Base-by-base conservation (phyloP, 2,888 invertebrate genomes). In the Cataglyphis cursor region DNA sequence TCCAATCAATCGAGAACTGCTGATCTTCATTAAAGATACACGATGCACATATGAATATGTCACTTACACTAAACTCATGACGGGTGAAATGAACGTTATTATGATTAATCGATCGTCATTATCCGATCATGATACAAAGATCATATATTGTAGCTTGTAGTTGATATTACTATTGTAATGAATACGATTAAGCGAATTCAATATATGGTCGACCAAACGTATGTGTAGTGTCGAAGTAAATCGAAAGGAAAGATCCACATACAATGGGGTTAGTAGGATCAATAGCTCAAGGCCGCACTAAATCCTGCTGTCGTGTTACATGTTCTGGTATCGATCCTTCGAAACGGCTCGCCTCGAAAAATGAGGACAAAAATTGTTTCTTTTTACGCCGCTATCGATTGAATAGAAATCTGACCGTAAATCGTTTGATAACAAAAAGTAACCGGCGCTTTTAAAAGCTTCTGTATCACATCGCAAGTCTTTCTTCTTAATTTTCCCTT, bases 251-350 rank as follows among this genome's bases (percentile, higher is more conserved):
- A 84, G 78, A 73, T 81, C 72, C 73, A 65, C 24, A 41, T 84
- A 82, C 76, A 81, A 84, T 82, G 62, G 31, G 51, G 73, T 28
- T 73, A 15, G 35, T 75, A 41, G 62, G 28, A 82, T 62, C 81
- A 78, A 81, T 85, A 54, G 85, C 84, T 82, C 85, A 86, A 84
- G 85, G 84, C 57, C 51, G 84, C 54, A 73, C 68, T 84, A 84
- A 84, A 84, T 86, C 68, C 68, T 73, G 68, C 82, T 84, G 76
- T 84, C 81, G 66, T 84, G 66, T 64, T 83, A 68, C 44, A 84
- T 82, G 78, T 64, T 74, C 44, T 51, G 31, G 24, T 76, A 86
- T 86, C 82, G 85, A 86, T 86, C 66, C 57, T 57, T 38, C 3
- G 72, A 75, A 73, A 64, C 28, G 12, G 54, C 70, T 76, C 66